Evolutionary conservation across 2,888 invertebrate species (phyloP).

Genomic region (Eupithecia dodoneata): DNA sequence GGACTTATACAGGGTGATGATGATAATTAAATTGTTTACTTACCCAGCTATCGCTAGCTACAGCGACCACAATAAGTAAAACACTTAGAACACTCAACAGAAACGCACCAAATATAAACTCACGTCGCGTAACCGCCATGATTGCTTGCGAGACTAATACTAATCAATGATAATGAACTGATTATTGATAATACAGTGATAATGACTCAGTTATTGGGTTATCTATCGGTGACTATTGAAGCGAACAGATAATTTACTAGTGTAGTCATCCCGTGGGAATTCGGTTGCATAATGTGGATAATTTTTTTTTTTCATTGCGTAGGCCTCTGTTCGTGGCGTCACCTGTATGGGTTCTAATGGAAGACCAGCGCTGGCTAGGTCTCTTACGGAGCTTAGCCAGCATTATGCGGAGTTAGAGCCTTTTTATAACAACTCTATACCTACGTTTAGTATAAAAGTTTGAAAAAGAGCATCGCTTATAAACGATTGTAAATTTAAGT

Average conservation of each 20-base stretch:
- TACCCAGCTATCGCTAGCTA: conserved; percentile 78
- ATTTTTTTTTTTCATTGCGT: too few species aligned
- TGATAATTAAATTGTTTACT: conserved; percentile 46
- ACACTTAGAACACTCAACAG: conserved; percentile 68
- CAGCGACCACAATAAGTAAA: conserved; percentile 65
- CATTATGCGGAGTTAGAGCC: too few species aligned
- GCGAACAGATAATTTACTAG: neutral
- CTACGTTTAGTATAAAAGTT: too few species aligned
- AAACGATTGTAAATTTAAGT: too few species aligned
- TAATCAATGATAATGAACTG: conserved; percentile 37
- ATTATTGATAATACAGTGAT: conserved; percentile 41
- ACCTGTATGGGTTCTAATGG: too few species aligned
- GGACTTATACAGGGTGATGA: neutral
- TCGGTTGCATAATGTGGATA: neutral
- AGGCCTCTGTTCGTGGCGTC: too few species aligned
- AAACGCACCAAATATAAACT: conserved; percentile 74
- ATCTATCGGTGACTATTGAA: conserved; percentile 16
- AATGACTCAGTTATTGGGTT: conserved; percentile 31
- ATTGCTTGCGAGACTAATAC: conserved; percentile 38
- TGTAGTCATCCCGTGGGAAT: conserved; percentile 8
- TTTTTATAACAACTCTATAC: too few species aligned
- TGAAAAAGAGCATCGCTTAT: too few species aligned
- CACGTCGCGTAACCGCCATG: conserved; percentile 77
- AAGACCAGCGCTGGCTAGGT: too few species aligned
- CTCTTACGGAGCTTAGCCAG: too few species aligned